Evolutionary conservation across 2,797 vertebrate species (phyloP).

Genomic region (Diplodus puntazzo): DNA sequence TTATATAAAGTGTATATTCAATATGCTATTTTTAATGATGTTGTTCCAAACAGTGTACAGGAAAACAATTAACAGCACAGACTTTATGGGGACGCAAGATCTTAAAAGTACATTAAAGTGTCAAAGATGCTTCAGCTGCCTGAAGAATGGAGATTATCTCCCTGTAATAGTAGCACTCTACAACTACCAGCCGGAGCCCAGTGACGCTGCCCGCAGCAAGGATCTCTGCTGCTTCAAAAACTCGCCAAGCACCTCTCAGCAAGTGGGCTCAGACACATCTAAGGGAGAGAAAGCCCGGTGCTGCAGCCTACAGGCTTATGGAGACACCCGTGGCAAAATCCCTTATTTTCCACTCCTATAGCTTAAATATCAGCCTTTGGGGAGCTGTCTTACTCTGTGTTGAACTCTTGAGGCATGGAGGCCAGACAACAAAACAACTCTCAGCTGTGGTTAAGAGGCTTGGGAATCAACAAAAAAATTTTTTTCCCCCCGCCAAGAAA

Average conservation of each 20-base stretch:
- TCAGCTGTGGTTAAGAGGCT: conserved; percentile 68
- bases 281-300: conserved; percentile 43
- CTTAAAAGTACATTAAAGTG: conserved; percentile 36
- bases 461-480: conserved; percentile 59
- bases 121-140: conserved; percentile 26
- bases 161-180: conserved; percentile 35
- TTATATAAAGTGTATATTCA: not conserved
- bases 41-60: not conserved
- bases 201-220: conserved; percentile 56
- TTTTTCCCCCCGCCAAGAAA: not conserved
- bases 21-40: conserved; percentile 7
- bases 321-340: conserved; percentile 62
- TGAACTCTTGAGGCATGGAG: conserved; percentile 61
- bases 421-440: conserved; percentile 71
- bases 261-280: conserved; percentile 59
- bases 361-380: conserved; percentile 70
- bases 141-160: conserved; percentile 42
- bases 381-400: conserved; percentile 63
- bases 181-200: conserved; percentile 40
- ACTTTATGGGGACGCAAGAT: conserved; percentile 17
- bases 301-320: conserved; percentile 65
- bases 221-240: conserved; percentile 61
- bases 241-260: conserved; percentile 63
- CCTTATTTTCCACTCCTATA: conserved; percentile 65
- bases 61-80: conserved; percentile 20